These are phyloP conservation scores for Bursaphelenchus okinawaensis DNA, from an alignment of 2,888 invertebrate species.

Conservation along the genomic window DNA sequence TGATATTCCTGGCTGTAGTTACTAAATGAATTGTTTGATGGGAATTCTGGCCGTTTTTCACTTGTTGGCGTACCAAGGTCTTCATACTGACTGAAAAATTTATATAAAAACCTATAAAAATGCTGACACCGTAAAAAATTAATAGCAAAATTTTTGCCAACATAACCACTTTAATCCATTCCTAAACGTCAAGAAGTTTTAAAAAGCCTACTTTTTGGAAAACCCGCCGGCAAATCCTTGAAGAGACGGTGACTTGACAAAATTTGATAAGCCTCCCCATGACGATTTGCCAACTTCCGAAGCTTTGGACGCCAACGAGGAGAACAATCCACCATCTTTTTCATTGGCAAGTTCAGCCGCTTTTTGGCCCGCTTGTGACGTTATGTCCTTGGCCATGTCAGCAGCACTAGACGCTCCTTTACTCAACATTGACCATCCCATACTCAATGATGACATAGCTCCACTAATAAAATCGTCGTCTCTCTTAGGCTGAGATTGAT, in stretches of 20 bases:
- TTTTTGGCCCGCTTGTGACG: conserved; percentile 48
- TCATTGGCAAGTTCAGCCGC: conserved; percentile 39
- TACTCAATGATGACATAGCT: conserved; percentile 50
- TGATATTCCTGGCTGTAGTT: not conserved
- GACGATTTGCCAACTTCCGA: conserved; percentile 49
- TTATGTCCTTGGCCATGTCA: conserved; percentile 50
- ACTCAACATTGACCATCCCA: conserved; percentile 55
- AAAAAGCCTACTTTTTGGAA: not conserved
- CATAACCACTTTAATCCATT: not conserved
- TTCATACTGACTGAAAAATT: conserved; percentile 44
- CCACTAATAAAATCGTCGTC: conserved; percentile 43
- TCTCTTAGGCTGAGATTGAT: conserved; percentile 25
- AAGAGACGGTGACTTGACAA: conserved; percentile 55
- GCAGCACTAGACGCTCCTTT: conserved; percentile 53
- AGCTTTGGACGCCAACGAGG: conserved; percentile 43
- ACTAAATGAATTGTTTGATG: not conserved
- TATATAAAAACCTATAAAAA: not conserved
- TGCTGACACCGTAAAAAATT: no score
- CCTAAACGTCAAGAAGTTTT: not conserved
- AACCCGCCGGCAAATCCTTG: conserved; percentile 39
- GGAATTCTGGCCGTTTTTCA: not conserved
- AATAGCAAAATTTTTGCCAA: not conserved
- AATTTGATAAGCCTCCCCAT: conserved; percentile 44
- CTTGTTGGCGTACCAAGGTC: conserved; percentile 34
- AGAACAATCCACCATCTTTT: conserved; percentile 25